Evolutionary conservation across 2,113 vertebrate species (phyloP).

Genomic region (Cygnus atratus): DNA sequence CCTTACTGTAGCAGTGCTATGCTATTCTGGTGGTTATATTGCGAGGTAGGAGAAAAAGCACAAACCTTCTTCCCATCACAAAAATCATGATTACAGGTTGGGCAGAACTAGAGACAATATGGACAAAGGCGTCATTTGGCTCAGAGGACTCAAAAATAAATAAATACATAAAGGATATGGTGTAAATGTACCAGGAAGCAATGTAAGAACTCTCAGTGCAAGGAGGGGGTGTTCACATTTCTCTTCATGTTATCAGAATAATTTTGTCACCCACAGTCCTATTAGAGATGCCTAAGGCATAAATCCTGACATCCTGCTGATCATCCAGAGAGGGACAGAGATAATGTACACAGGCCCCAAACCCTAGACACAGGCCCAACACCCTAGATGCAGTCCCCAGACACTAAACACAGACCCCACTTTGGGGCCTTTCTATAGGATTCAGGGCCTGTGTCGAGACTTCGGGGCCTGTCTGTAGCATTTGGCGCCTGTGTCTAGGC

Average conservation of each 20-base stretch:
- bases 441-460: too few species aligned
- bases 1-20: not conserved
- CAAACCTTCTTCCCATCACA: not conserved
- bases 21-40: not conserved
- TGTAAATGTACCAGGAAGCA: not conserved
- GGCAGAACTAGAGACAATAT: not conserved
- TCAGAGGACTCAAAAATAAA: not conserved
- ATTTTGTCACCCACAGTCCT: not conserved
- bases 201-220: not conserved
- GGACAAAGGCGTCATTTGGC: not conserved
- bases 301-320: not conserved
- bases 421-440: too few species aligned
- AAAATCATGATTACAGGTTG: not conserved
- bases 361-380: too few species aligned
- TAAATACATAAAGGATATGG: not conserved
- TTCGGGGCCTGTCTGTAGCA: too few species aligned
- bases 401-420: too few species aligned
- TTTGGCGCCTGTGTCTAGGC: too few species aligned
- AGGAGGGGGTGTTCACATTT: not conserved
- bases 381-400: too few species aligned
- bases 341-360: too few species aligned
- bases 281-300: not conserved
- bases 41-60: not conserved
- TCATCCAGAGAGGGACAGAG: too few species aligned
- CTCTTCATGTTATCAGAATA: not conserved